phyloP scores from a whole-genome alignment of 2,113 vertebrate genomes.

The Sula dactylatra region DNA sequence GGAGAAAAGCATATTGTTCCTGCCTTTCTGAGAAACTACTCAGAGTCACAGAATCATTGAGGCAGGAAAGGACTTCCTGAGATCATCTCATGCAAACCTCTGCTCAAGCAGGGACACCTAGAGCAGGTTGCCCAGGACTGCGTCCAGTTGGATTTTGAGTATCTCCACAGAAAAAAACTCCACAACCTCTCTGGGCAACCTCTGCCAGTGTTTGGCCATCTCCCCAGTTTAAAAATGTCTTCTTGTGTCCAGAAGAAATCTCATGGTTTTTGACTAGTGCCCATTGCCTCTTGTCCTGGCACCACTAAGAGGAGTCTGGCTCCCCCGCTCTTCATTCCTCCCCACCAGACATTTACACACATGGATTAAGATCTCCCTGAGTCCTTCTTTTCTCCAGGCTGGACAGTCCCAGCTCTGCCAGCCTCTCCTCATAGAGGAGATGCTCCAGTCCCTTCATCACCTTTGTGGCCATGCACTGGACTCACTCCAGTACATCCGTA shows the following conservation, averaged over 20 bases:
- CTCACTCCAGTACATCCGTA: background rate
- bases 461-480: background rate
- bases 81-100: background rate
- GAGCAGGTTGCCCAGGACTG: background rate
- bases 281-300: background rate
- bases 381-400: background rate
- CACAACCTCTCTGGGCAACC: background rate
- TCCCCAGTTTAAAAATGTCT: background rate
- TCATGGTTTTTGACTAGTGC: fast-evolving
- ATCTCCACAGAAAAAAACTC: background rate
- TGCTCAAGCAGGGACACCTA: background rate
- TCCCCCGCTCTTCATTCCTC: background rate
- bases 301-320: background rate
- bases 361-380: background rate
- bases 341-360: fast-evolving
- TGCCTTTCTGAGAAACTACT: background rate
- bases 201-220: background rate
- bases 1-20: background rate
- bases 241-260: background rate
- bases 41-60: background rate
- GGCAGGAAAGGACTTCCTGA: background rate
- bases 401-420: background rate
- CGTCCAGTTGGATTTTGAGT: fast-evolving
- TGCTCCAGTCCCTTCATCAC: background rate
- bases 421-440: background rate